Evolutionary conservation across 1,140 invertebrate species (phyloP).

Genomic region (Pemphigus obesinymphae): DNA sequence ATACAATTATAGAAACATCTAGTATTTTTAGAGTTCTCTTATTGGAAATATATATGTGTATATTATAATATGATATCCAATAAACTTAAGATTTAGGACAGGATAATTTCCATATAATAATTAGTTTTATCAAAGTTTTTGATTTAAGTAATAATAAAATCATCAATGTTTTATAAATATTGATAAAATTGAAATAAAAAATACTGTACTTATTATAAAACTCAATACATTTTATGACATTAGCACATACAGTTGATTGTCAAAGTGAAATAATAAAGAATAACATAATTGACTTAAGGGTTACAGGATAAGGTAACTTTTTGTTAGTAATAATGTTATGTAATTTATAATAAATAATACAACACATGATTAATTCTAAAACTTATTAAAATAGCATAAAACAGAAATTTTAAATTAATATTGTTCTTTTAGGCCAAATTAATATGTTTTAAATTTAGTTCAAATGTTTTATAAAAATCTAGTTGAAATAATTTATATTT

Average conservation of each 20-base stretch:
- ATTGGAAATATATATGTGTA: too few relatives aligned
- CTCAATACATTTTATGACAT: neutral
- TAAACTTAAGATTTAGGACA: too few relatives aligned
- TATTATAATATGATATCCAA: too few relatives aligned
- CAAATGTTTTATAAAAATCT: neutral
- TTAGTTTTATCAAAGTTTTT: neutral
- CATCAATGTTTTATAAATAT: neutral
- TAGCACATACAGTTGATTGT: neutral
- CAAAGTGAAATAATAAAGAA: slow-evolving; percentile 12
- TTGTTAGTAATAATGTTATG: too few relatives aligned
- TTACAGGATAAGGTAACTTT: slow-evolving; percentile 10
- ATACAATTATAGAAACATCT: too few relatives aligned
- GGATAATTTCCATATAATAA: neutral
- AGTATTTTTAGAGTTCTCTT: too few relatives aligned
- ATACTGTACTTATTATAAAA: neutral
- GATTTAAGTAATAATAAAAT: neutral
- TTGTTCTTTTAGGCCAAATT: neutral
- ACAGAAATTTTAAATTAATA: too few relatives aligned
- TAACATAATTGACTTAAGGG: slow-evolving; percentile 22
- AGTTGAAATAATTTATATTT: neutral
- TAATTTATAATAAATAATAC: neutral
- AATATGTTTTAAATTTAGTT: neutral
- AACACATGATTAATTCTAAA: neutral
- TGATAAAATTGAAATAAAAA: neutral
- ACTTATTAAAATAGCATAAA: neutral